phyloP scores from a whole-genome alignment of 2,113 vertebrate genomes.

The Struthidea cinerea region DNA sequence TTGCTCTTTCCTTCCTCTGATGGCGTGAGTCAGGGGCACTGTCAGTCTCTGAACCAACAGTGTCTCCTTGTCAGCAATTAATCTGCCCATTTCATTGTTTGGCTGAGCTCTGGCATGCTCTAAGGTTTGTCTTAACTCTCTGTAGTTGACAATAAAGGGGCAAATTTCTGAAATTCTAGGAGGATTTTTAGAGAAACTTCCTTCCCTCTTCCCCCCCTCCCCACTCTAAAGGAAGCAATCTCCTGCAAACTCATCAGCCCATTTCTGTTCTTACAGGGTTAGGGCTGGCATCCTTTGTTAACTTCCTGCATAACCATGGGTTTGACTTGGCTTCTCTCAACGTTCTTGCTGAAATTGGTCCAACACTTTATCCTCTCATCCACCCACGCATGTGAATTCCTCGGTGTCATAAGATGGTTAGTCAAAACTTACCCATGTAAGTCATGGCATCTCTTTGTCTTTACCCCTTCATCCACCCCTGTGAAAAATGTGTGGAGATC shows the following conservation, averaged over 20 bases:
- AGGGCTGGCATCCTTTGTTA: not conserved
- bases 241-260: not conserved
- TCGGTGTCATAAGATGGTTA: not conserved
- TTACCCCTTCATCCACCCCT: not conserved
- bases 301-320: not conserved
- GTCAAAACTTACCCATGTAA: not conserved
- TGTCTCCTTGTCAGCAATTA: not conserved
- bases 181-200: not conserved
- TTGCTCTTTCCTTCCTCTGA: conserved; percentile 30
- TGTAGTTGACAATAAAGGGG: not conserved
- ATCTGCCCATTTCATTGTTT: not conserved
- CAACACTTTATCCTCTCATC: not conserved
- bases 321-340: conserved; percentile 23
- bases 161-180: not conserved
- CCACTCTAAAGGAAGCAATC: not conserved
- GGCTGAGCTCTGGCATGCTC: not conserved
- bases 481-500: not conserved
- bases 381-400: not conserved
- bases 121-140: not conserved
- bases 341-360: not conserved
- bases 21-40: not conserved
- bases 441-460: not conserved
- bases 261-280: not conserved
- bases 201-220: not conserved
- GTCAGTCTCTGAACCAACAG: not conserved